Evolutionary conservation across 2,113 vertebrate species (phyloP).

Genomic region (Triplophysa rosa): DNA sequence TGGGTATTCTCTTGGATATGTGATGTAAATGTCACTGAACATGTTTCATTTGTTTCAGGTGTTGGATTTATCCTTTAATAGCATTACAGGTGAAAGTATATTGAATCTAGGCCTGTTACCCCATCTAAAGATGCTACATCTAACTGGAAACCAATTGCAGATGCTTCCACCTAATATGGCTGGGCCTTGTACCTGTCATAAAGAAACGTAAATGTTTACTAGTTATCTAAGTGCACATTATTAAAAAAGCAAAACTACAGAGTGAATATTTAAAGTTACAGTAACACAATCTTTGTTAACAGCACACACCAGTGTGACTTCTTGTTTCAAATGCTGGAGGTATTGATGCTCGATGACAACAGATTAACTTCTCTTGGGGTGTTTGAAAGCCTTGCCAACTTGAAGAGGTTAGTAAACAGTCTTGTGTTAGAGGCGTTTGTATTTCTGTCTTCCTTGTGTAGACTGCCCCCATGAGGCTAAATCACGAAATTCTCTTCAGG

Average conservation of each 20-base stretch:
- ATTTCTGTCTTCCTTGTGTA: conserved; percentile 7
- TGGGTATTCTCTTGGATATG: neutral
- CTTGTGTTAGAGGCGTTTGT: neutral
- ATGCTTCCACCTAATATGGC: conserved; percentile 75
- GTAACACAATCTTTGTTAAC: neutral
- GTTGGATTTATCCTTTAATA: conserved; percentile 87
- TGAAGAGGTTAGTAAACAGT: conserved; percentile 72
- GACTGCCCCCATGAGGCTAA: conserved; percentile 34
- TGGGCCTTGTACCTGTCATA: conserved; percentile 24
- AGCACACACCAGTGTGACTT: conserved; percentile 46
- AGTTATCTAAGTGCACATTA: neutral
- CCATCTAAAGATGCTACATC: conserved; percentile 78
- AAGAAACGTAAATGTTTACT: conserved; percentile 65
- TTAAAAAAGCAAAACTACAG: no score
- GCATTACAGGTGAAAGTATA: conserved; percentile 70
- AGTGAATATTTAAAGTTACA: conserved; percentile 10
- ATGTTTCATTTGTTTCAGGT: conserved; percentile 65
- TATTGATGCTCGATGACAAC: conserved; percentile 83
- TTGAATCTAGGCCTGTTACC: conserved; percentile 71
- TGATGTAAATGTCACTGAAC: neutral
- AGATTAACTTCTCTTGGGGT: conserved; percentile 71
- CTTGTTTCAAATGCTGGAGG: conserved; percentile 76
- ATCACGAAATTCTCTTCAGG: neutral
- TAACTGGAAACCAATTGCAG: conserved; percentile 80
- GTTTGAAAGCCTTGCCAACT: conserved; percentile 76